Evolutionary conservation across 2,797 vertebrate species (phyloP).

Genomic region (Malurus leucopterus): DNA sequence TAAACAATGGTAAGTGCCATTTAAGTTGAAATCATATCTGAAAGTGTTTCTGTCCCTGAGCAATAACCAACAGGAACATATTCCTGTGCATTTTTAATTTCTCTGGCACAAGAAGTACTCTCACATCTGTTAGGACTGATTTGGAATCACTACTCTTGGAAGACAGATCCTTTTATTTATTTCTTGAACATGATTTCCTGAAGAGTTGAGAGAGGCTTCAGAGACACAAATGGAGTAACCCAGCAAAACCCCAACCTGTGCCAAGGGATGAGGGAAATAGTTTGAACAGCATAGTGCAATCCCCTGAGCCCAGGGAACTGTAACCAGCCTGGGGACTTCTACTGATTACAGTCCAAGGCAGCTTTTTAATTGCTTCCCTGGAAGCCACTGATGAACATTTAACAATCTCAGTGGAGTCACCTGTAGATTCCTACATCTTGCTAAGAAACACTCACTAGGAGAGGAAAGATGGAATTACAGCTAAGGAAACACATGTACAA

Average conservation of each 20-base stretch:
- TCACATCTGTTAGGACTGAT: conserved; percentile 41
- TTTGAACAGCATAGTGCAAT: background rate
- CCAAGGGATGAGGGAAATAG: background rate
- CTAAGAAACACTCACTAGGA: background rate
- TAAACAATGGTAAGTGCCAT: background rate
- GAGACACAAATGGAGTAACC: background rate
- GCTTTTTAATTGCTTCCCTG: conserved; percentile 6
- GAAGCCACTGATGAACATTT: background rate
- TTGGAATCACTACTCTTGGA: conserved; percentile 1
- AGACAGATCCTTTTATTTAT: conserved; percentile 16
- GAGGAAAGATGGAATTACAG: background rate
- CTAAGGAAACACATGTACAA: background rate
- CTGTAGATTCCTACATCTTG: background rate
- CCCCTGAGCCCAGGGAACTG: background rate
- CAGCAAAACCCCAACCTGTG: background rate
- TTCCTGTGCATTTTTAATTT: conserved; percentile 41
- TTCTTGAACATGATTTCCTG: background rate
- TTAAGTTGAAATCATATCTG: background rate
- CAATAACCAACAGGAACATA: conserved; percentile 42
- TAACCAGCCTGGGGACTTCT: background rate
- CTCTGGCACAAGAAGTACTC: conserved; percentile 27
- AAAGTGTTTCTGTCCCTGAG: background rate
- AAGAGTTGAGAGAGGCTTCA: background rate
- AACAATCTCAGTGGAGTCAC: background rate
- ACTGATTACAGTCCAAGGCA: background rate